These are phyloP conservation scores for Mergus octosetaceus DNA, from an alignment of 2,797 vertebrate species.

Conservation along the genomic window DNA sequence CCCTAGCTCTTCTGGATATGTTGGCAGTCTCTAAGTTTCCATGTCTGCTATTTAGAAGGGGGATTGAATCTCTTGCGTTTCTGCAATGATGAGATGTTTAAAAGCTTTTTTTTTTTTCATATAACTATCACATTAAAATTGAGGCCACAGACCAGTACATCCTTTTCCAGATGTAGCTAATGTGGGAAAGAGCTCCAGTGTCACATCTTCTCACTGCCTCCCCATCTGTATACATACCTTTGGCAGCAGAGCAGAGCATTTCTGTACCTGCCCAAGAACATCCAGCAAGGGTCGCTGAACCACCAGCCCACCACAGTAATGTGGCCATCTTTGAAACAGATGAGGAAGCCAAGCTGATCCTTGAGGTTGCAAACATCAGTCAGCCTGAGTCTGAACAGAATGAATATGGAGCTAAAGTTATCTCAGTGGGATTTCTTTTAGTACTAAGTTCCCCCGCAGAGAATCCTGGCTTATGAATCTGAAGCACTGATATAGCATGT, in stretches of 20 bases:
- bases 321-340: not conserved
- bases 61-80: not conserved
- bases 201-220: not conserved
- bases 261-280: not conserved
- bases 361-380: not conserved
- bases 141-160: not conserved
- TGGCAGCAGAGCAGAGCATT: not conserved
- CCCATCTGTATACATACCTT: fast-evolving
- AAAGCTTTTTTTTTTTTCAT: not conserved
- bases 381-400: not conserved
- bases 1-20: fast-evolving
- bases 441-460: not conserved
- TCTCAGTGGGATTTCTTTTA: not conserved
- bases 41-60: not conserved
- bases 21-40: not conserved
- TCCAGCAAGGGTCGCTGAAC: not conserved
- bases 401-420: not conserved
- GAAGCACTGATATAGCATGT: not conserved
- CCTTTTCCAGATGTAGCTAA: not conserved
- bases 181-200: not conserved
- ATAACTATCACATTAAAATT: not conserved
- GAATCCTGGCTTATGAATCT: not conserved
- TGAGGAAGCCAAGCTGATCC: not conserved
- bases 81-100: not conserved
- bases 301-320: not conserved